These are phyloP conservation scores for Planiliza haematocheilus DNA, from an alignment of 2,113 vertebrate species.

Conservation along the genomic window DNA sequence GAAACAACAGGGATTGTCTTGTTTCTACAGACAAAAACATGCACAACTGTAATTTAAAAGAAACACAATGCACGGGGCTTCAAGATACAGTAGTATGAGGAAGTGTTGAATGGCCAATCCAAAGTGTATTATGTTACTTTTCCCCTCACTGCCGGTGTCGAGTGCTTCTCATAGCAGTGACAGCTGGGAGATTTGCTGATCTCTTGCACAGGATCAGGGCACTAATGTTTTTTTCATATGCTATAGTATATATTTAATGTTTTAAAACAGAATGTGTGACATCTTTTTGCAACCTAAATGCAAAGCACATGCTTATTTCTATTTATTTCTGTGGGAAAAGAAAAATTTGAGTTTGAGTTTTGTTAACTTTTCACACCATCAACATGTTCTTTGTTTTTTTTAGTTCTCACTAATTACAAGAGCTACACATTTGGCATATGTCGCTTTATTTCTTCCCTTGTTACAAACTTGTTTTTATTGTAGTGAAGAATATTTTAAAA, in stretches of 20 bases:
- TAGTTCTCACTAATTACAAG: no score
- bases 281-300: not conserved
- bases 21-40: not conserved
- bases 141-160: conserved; percentile 6
- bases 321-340: conserved; percentile 44
- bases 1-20: not conserved
- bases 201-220: conserved; percentile 28
- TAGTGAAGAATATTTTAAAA: not conserved
- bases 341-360: not conserved
- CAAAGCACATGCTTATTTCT: not conserved
- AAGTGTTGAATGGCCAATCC: not conserved
- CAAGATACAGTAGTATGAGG: not conserved
- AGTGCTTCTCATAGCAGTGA: conserved; percentile 14
- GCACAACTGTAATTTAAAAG: not conserved
- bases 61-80: not conserved
- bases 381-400: not conserved
- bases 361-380: not conserved
- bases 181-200: conserved; percentile 4
- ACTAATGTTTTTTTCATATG: conserved; percentile 22
- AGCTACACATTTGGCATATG: not conserved
- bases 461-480: not conserved
- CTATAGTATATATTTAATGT: not conserved
- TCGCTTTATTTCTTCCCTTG: not conserved
- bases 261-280: not conserved
- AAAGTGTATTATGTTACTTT: not conserved